Conservation (phyloP, 1,140 invertebrate species). For the Apocrypta bakeri region DNA sequence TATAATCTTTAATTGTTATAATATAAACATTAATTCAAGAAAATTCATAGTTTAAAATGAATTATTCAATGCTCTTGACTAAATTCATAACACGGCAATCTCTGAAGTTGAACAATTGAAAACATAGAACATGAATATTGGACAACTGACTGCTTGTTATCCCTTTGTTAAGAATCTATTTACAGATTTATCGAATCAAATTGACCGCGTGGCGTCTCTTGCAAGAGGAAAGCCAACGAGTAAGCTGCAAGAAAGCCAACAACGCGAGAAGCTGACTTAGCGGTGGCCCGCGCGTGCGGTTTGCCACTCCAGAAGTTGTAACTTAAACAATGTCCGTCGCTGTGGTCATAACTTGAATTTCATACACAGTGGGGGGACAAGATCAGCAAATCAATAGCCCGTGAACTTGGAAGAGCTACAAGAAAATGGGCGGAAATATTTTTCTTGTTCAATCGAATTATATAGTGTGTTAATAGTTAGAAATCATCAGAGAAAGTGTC, state of each 20-base stretch:
- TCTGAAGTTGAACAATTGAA: no score
- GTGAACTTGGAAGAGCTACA: not conserved
- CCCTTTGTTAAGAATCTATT: conserved; percentile 54
- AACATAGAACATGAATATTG: no score
- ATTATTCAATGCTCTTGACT: no score
- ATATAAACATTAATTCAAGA: not conserved
- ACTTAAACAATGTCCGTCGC: conserved; percentile 36
- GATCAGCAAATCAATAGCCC: not conserved
- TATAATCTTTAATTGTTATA: not conserved
- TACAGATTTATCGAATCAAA: conserved; percentile 24
- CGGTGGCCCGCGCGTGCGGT: not conserved
- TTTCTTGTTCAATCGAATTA: not conserved
- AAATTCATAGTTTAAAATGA: no score
- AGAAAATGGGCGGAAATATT: not conserved
- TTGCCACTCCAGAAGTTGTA: conserved; percentile 16
- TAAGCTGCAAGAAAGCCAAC: conserved; percentile 20
- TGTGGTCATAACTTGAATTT: conserved; percentile 16
- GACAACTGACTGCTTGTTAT: not conserved
- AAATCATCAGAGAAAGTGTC: conserved; percentile 2
- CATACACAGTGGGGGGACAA: not conserved
- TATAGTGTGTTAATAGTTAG: no score
- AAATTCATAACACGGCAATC: no score
- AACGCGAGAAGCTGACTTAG: not conserved
- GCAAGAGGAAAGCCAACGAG: not conserved
- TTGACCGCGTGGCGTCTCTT: not conserved